Evolutionary conservation across 2,113 vertebrate species (phyloP), one percentile per base, ranked within the genome.

Genomic region (Circaetus gallicus): DNA sequence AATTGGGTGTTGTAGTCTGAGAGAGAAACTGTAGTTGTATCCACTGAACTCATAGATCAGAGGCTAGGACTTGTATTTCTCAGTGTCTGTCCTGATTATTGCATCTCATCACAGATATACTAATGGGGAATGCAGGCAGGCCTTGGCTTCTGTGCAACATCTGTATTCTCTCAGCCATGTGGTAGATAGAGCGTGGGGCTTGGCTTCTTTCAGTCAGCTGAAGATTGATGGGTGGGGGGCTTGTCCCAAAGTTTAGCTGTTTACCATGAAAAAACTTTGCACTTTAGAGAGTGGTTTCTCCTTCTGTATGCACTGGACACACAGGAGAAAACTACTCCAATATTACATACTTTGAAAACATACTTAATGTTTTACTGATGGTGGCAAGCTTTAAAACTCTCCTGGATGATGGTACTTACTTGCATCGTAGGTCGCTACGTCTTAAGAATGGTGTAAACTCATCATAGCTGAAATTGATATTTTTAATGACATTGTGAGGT

Each of bases 121-220:
- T 95, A 19, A 49, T 53, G 73, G 53, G 78, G 40, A 47, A 19
- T 52, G 53, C 19, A 11, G 69, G 82, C 87, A 80, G 87, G 74
- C 49, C 34, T 56, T 42, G 61, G 92, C 69, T 95, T 83, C 95
- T 74, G 81, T 86, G 81, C 69, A 77, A 52, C 70, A 55, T 95
- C 53, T 93, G 42, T 65, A 53, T 89, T 80, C 70, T 89, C 76
- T 88, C 59, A 49, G 82, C 83, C 26, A 52, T 71, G 26, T 55
- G 79, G 50, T 14, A 11, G 47, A 58, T 14, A 13, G 47, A 53
- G 21, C 32, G 34, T 34, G n/a, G 42, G 49, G 86, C 77, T 90
- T 83, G 81, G 49, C 90, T 94, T 85, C 21, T 31, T 69, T 83
- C 86, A 67, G 74, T 91, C 71, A 82, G 52, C 70, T 77, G 70